A percentile compares a stretch with the other conserved stretches of the same genome.
These are phyloP conservation scores for Diarsia mendica DNA, from an alignment of 2,888 invertebrate species.

Conservation along the genomic window DNA sequence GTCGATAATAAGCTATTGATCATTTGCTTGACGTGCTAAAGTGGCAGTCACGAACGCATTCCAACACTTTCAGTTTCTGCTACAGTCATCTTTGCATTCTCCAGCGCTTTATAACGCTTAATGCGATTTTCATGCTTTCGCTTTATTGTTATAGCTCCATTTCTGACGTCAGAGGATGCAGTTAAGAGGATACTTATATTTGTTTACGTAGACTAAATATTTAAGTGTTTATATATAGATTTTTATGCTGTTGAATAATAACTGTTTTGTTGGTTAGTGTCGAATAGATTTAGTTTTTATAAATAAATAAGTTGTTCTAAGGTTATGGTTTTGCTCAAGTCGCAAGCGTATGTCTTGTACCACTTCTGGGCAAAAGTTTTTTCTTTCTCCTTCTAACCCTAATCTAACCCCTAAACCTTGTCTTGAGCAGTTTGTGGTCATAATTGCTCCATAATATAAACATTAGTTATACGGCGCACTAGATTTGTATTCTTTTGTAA, in stretches of 20 bases:
- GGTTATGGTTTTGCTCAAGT: neutral
- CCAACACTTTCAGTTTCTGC: constrained; percentile 43
- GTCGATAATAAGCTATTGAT: constrained; percentile 43
- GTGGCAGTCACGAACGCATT: constrained; percentile 59
- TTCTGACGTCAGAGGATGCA: constrained; percentile 25
- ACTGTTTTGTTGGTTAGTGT: constrained; percentile 1
- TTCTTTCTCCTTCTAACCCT: neutral
- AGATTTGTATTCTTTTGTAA: no score
- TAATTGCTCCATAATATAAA: no score
- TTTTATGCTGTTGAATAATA: constrained; percentile 1
- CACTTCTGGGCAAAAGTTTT: neutral
- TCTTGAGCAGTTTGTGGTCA: neutral
- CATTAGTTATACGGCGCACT: no score
- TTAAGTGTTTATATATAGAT: constrained; percentile 12
- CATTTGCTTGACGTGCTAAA: constrained; percentile 32
- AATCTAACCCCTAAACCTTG: no score
- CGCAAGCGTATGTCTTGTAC: neutral
- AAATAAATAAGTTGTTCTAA: neutral
- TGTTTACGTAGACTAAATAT: constrained; percentile 15
- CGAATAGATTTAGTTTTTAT: neutral
- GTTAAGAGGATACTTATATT: constrained; percentile 27
- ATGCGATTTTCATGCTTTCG: constrained; percentile 43
- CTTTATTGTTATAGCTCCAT: constrained; percentile 30
- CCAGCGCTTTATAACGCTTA: constrained; percentile 22
- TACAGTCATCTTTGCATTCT: constrained; percentile 27